phyloP scores from a whole-genome alignment of 2,113 vertebrate species.

The Dromas ardeola region DNA sequence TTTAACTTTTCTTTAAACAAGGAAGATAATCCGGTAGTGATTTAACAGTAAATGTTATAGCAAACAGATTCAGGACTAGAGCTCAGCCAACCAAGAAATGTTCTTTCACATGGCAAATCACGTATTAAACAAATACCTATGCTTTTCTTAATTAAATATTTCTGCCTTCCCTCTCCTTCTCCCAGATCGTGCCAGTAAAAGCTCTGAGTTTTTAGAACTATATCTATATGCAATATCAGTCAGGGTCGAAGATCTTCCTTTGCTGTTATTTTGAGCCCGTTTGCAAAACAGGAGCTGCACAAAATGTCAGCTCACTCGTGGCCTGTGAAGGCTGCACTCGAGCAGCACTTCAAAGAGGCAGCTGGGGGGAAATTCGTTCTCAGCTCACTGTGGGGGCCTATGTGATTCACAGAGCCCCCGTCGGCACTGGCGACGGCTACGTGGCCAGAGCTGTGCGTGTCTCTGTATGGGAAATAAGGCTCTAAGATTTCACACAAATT shows the following conservation, averaged over 20 bases:
- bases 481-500: not conserved
- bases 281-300: not conserved
- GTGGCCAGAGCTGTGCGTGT: not conserved
- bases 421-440: not conserved
- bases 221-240: not conserved
- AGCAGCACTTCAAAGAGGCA: slow-evolving; percentile 45
- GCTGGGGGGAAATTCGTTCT: not conserved
- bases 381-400: not conserved
- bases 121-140: not conserved
- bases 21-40: not conserved
- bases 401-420: not conserved
- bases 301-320: slow-evolving; percentile 17
- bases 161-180: not conserved
- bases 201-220: not conserved
- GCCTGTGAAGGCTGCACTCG: not conserved
- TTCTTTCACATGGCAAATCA: not conserved
- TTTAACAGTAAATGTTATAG: slow-evolving; percentile 1
- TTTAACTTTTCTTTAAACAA: slow-evolving; percentile 10
- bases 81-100: not conserved
- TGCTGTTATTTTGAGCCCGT: slow-evolving; percentile 7
- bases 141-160: not conserved
- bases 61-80: not conserved
- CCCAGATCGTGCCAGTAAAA: accelerated
- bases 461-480: not conserved
- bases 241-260: slow-evolving; percentile 11